Conservation (phyloP, 1,140 invertebrate genomes). For the Geopemphigus sp. region DNA sequence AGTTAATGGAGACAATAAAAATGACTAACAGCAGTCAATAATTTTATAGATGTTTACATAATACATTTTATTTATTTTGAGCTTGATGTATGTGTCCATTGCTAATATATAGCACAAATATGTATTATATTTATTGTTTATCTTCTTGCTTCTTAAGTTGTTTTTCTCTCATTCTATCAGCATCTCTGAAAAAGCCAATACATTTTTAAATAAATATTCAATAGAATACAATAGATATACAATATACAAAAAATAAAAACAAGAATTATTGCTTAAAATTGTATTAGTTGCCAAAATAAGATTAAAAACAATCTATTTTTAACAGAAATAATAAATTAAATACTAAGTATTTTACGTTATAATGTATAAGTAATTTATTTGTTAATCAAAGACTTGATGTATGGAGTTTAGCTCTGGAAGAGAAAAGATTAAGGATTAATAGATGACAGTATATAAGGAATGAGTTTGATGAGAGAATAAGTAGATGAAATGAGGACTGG, state of each 20-base stretch:
- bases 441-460: no score
- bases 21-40: slow-evolving; percentile 1
- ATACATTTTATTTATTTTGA: slow-evolving; percentile 29
- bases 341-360: no score
- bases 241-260: no score
- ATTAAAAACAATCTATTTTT: no score
- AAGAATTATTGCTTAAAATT: no score
- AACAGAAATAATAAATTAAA: neutral
- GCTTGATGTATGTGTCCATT: neutral
- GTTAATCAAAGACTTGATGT: no score
- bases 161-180: slow-evolving; percentile 77
- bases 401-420: no score
- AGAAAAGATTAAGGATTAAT: no score
- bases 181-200: slow-evolving; percentile 64
- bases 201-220: slow-evolving; percentile 29
- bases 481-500: no score
- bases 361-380: no score
- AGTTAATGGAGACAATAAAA: neutral
- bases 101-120: neutral
- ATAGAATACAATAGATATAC: neutral
- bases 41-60: neutral
- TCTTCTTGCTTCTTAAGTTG: slow-evolving; percentile 57
- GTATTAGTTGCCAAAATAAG: no score
- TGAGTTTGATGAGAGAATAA: no score
- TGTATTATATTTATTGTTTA: slow-evolving; percentile 13